Percentiles rank a stretch among this genome's conserved stretches.
Conservation (phyloP, 2,888 invertebrate species). For the Pteria penguin region DNA sequence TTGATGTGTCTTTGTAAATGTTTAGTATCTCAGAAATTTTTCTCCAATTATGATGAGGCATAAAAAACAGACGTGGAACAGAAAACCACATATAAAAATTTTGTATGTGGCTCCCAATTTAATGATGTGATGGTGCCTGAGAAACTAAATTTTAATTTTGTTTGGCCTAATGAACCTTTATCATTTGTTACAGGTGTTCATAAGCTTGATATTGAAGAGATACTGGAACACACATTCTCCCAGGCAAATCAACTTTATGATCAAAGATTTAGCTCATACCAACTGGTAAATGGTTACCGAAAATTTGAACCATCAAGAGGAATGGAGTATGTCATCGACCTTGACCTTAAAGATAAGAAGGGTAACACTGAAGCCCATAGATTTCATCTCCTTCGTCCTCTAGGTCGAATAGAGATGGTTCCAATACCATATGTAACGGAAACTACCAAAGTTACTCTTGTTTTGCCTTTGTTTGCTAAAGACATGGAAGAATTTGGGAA, state of each 20-base stretch:
- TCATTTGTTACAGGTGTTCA: slow-evolving; percentile 80
- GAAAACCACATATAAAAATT: slow-evolving; percentile 1
- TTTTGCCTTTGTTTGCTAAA: slow-evolving; percentile 85
- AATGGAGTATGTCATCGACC: slow-evolving; percentile 90
- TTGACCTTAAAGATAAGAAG: slow-evolving; percentile 70
- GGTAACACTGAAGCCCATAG: slow-evolving; percentile 79
- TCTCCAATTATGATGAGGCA: no score
- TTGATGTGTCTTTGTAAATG: no score
- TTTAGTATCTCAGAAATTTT: no score
- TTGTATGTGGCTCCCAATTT: no score
- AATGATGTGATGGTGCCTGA: no score
- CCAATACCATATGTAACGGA: slow-evolving; percentile 98
- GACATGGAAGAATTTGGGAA: slow-evolving; percentile 83
- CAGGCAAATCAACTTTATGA: slow-evolving; percentile 68
- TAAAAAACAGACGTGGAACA: no score
- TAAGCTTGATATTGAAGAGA: slow-evolving; percentile 85
- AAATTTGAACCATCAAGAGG: slow-evolving; percentile 91
- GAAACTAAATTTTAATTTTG: no score
- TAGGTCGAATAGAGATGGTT: slow-evolving; percentile 93
- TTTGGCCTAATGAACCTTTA: not conserved
- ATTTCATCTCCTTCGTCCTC: slow-evolving; percentile 90
- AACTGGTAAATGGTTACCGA: slow-evolving; percentile 85
- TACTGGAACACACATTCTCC: slow-evolving; percentile 79
- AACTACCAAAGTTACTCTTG: slow-evolving; percentile 89
- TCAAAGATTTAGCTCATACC: slow-evolving; percentile 79